Base-by-base conservation (phyloP, 2,888 invertebrate species). In the Drosophila meridiana region DNA sequence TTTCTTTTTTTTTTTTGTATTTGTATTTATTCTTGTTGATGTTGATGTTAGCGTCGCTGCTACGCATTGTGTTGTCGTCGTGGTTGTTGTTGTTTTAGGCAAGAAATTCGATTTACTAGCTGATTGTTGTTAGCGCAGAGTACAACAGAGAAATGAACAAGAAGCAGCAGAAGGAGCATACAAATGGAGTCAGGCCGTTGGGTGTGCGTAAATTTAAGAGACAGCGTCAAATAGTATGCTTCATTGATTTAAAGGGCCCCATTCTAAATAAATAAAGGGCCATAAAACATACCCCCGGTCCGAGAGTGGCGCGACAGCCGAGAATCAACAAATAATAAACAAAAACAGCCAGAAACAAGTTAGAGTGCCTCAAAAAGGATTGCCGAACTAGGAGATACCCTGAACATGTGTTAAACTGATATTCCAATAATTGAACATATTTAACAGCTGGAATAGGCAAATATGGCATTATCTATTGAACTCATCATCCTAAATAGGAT, bases 91-190 rank as follows among this genome's bases (percentile, higher is more conserved):
- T 87, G 76, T 87, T 83, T 89, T 87, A 83, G 87, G 87, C 85
- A 79, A 82, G 82, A 85, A 89, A 87, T 87, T 89, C 89, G 87
- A 87, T 87, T 87, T 87, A 81, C 85, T 79, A 87, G 89, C 85
- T 89, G 87, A 89, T 89, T 87, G 87, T 83, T 87, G 83, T 87
- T 78, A 89, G 75, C 82, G 69, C 52, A 67, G 43, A 45, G 36
- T 48, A 73, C 47, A 73, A 58, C 59, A 69, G 61, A 69, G 57
- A 26, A 60, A 28, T 28, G 28, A 30, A 13, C 26, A 47, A 47
- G 30, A 48, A 69, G 11, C 1, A 11, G 34, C 4, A 59, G 58
- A 38, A 60, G 56, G 20, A 38, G 45, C 26, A 34, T 14, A n/a
- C 7, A 9, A 13, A 38, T 20, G 14, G 26, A 32, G 9, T 11